Conservation (phyloP, 2,113 vertebrate species). For the Marmota flaviventris region DNA sequence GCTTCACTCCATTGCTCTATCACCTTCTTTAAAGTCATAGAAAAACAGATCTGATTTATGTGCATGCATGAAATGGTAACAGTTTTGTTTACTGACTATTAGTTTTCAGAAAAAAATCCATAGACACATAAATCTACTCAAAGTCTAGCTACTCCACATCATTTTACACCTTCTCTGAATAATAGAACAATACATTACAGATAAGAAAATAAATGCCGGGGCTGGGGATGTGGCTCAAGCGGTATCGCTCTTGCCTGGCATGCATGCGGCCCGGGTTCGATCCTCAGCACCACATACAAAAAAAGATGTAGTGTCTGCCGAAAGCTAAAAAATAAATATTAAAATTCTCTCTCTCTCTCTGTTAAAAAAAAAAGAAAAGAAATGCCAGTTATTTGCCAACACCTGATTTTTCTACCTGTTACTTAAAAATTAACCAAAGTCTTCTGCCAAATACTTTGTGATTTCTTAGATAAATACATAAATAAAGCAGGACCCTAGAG, state of each 20-base stretch:
- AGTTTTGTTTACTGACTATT: conserved; percentile 48
- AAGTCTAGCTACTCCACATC: conserved; percentile 26
- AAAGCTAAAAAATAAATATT: no score
- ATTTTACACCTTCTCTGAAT: conserved; percentile 54
- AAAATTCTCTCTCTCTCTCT: no score
- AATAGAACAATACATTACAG: conserved; percentile 19
- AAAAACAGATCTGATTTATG: conserved; percentile 38
- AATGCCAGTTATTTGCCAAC: conserved; percentile 42
- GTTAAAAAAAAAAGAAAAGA: neutral
- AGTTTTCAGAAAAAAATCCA: conserved; percentile 57
- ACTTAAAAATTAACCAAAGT: conserved; percentile 54
- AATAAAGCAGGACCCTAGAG: neutral
- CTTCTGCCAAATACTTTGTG: neutral
- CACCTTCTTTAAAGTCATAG: conserved; percentile 51
- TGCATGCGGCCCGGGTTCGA: no score
- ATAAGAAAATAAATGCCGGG: conserved; percentile 7
- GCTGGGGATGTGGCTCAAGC: no score
- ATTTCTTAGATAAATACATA: conserved; percentile 66
- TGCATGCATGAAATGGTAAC: conserved; percentile 55
- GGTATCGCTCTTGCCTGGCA: no score
- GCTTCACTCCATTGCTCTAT: conserved; percentile 48
- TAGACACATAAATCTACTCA: conserved; percentile 1
- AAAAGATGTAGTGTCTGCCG: no score
- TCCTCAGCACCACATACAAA: no score
- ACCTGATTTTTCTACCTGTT: conserved; percentile 36